These are phyloP conservation scores for Lophius piscatorius DNA, from an alignment of 2,113 vertebrate genomes.

Conservation along the genomic window DNA sequence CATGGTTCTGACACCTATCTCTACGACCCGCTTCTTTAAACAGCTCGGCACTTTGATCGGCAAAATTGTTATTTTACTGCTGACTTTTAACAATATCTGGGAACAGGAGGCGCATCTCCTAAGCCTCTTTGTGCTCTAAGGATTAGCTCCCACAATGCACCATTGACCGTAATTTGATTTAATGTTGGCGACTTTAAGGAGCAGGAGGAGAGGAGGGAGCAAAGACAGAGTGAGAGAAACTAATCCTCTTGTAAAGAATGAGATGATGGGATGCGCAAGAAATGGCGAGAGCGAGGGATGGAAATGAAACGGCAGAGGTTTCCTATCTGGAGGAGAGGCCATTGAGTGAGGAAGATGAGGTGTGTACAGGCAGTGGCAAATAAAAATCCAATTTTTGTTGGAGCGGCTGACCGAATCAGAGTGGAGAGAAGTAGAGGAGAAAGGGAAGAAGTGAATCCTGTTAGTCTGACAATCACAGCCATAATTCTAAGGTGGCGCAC, in stretches of 20 bases:
- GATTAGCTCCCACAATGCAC: constrained; percentile 80
- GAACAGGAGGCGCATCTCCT: constrained; percentile 78
- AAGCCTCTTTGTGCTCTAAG: constrained; percentile 78
- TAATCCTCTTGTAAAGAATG: constrained; percentile 82
- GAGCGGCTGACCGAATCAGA: constrained; percentile 53
- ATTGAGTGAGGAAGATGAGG: constrained; percentile 71
- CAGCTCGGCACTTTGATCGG: constrained; percentile 67
- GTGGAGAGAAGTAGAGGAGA: constrained; percentile 54
- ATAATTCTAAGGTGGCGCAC: constrained; percentile 69
- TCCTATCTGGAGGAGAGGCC: constrained; percentile 62
- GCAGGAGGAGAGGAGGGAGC: constrained; percentile 54
- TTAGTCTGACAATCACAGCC: constrained; percentile 69
- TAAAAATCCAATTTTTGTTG: constrained; percentile 72
- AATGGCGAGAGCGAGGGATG: constrained; percentile 50
- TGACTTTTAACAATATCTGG: constrained; percentile 80
- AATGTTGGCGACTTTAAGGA: constrained; percentile 80
- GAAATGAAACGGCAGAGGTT: constrained; percentile 70
- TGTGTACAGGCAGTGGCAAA: constrained; percentile 68
- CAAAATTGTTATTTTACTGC: constrained; percentile 77
- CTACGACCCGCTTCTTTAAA: constrained; percentile 49
- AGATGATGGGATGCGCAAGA: constrained; percentile 71
- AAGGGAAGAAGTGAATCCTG: constrained; percentile 62
- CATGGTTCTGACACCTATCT: constrained; percentile 49
- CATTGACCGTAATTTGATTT: constrained; percentile 84
- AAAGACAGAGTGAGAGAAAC: constrained; percentile 69